Base-by-base conservation (phyloP, 2,797 vertebrate genomes). In the Thripadectes ignobilis region DNA sequence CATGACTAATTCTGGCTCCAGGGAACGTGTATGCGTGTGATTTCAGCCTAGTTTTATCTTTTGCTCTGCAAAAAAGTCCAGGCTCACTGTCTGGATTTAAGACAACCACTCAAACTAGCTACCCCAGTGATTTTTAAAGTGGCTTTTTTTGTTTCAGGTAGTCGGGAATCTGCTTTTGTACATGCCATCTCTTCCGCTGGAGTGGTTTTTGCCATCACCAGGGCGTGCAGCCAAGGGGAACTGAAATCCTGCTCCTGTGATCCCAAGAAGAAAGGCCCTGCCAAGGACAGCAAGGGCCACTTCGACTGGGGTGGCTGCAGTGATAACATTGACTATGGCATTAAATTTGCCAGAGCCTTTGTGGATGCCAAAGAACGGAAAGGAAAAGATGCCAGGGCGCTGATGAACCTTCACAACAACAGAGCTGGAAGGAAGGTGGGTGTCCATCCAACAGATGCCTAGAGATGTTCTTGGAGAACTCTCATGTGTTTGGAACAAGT, bases 381-480 rank as follows among this genome's bases (percentile, higher is more conserved):
- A 85, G 99, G 98, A 96, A 98, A 98, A 93, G 99, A 99, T 20
- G 99, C 98, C 24, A 97, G 99, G 58, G 99, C 99, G 0, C 98
- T 99, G 71, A 99, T 99, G 98, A 99, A 99, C 95, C 98, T 99
- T 71, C 99, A 99, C 97, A 99, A 99, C 98, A 99, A 99, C 98
- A 98, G 98, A 89, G 99, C 98, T 4, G 99, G 99, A 93, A 98
- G 99, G 94, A 99, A 99, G 99, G 99, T 99, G 97, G 39, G 97
- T 88, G 45, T 23, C 59, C 66, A 21, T 54, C 49, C 74, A 58
- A 8, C 30, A 66, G 36, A 19, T 61, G 69, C 65, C 71, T 46
- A 49, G 71, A 81, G 51, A 13, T 67, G 34, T 36, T 76, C 77
- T 72, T 32, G 2, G 51, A 29, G 51, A 88, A 4, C 34, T 26